A percentile compares a stretch with the other conserved stretches of the same genome.
Conservation (phyloP, 1,140 invertebrate species). For the Oryzaephilus surinamensis region DNA sequence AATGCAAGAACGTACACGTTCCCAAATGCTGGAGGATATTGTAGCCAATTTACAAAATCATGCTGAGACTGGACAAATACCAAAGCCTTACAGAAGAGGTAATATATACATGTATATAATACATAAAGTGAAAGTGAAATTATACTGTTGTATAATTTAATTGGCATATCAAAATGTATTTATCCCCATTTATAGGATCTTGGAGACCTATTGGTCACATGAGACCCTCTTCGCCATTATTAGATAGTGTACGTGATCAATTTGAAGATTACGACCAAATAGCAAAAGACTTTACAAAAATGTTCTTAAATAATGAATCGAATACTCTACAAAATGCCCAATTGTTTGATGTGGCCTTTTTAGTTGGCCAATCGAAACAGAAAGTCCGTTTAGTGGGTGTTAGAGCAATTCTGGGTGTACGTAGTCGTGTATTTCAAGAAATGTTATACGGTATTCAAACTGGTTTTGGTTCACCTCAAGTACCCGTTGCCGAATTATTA, state of each 20-base stretch:
- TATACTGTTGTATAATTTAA: neutral
- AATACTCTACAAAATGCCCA: slow-evolving; percentile 60
- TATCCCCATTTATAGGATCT: slow-evolving; percentile 54
- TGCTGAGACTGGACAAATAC: slow-evolving; percentile 89
- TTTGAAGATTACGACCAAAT: slow-evolving; percentile 91
- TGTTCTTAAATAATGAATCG: slow-evolving; percentile 71
- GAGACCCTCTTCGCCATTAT: slow-evolving; percentile 81
- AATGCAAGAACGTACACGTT: slow-evolving; percentile 84
- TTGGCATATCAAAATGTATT: too few relatives aligned
- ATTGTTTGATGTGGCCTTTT: slow-evolving; percentile 83
- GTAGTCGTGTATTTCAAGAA: slow-evolving; percentile 78
- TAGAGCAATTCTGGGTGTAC: slow-evolving; percentile 78
- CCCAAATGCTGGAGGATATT: slow-evolving; percentile 89
- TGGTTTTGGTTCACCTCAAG: slow-evolving; percentile 85
- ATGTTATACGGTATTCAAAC: slow-evolving; percentile 92
- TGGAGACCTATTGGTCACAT: slow-evolving; percentile 93
- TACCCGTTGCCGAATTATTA: slow-evolving; percentile 77
- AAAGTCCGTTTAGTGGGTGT: slow-evolving; percentile 83
- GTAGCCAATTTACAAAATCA: slow-evolving; percentile 90
- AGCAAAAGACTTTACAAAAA: slow-evolving; percentile 83
- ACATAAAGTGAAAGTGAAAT: too few relatives aligned
- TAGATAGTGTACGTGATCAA: slow-evolving; percentile 83
- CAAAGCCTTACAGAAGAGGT: slow-evolving; percentile 83
- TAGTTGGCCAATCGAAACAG: slow-evolving; percentile 83
- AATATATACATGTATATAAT: neutral